Percentiles rank a stretch among this genome's conserved stretches.
Conservation (phyloP, 2,888 invertebrate species). For the Apeira syringaria region DNA sequence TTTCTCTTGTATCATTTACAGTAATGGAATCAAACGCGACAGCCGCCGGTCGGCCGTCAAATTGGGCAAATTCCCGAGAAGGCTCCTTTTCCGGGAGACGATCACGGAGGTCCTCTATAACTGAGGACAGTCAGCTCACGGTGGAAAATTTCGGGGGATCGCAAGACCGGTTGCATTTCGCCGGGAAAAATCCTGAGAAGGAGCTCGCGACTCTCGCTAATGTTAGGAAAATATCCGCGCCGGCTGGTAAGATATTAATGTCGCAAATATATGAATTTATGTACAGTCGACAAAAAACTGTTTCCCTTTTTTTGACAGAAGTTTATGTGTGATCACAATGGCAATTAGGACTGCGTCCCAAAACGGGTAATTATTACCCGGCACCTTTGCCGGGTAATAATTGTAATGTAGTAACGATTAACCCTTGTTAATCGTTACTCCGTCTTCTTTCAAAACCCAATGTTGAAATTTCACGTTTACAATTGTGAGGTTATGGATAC, state of each 20-base stretch:
- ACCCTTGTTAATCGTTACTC: too few species aligned
- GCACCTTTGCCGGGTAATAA: too few species aligned
- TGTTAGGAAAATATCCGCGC: constrained; percentile 77
- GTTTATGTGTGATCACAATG: too few species aligned
- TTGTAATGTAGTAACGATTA: too few species aligned
- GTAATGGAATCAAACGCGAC: constrained; percentile 28
- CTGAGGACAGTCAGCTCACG: constrained; percentile 94
- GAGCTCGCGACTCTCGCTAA: constrained; percentile 81
- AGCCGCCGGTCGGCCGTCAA: constrained; percentile 93
- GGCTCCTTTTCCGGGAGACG: constrained; percentile 89
- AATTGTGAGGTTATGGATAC: too few species aligned
- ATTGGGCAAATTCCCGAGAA: constrained; percentile 87
- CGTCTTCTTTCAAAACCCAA: too few species aligned
- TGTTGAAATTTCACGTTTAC: too few species aligned
- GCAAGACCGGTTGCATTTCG: constrained; percentile 93
- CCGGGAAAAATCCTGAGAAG: constrained; percentile 93
- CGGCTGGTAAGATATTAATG: constrained; percentile 74
- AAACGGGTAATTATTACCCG: too few species aligned
- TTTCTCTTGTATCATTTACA: background rate
- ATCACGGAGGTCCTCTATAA: constrained; percentile 91
- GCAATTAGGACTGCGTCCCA: too few species aligned
- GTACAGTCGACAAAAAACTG: too few species aligned
- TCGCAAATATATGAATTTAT: too few species aligned
- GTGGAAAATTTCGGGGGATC: constrained; percentile 97
- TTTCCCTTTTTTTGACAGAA: too few species aligned